A percentile compares a stretch with the other conserved stretches of the same genome.
phyloP scores from a whole-genome alignment of 2,888 invertebrate genomes.

The Parnassius apollo region DNA sequence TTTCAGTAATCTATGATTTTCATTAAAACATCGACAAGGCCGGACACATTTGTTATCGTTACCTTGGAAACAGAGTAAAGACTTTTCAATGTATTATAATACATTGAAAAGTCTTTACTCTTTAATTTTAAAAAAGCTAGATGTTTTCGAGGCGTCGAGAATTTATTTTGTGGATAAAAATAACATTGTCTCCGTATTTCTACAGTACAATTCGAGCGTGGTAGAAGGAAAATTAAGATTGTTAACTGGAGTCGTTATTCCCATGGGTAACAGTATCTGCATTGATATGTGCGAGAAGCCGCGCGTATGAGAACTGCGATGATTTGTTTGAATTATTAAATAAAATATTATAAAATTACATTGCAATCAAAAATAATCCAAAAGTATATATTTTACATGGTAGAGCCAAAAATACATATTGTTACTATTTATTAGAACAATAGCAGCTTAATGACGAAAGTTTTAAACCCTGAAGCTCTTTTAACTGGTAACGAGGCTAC shows the following conservation, averaged over 20 bases:
- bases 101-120: neutral
- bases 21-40: conserved; percentile 10
- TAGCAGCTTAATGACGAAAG: too few species aligned
- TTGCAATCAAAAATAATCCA: too few species aligned
- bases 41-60: conserved; percentile 10
- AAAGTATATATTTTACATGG: too few species aligned
- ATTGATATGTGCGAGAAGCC: conserved; percentile 4
- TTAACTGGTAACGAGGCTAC: too few species aligned
- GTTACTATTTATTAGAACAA: too few species aligned
- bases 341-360: neutral
- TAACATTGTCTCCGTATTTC: conserved; percentile 4
- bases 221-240: conserved; percentile 15
- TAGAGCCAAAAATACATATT: too few species aligned
- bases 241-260: conserved; percentile 11
- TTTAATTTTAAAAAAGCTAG: neutral
- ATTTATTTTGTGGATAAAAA: conserved; percentile 4
- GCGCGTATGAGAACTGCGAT: conserved; percentile 2
- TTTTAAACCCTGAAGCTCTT: too few species aligned
- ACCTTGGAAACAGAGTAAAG: neutral
- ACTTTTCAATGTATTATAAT: neutral
- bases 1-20: neutral
- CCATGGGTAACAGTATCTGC: conserved; percentile 5
- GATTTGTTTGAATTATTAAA: conserved; percentile 1
- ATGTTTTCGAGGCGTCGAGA: neutral
- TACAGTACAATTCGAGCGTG: conserved; percentile 7